These are phyloP conservation scores for Eremobia ochroleuca DNA, from an alignment of 2,888 invertebrate species.

Conservation along the genomic window DNA sequence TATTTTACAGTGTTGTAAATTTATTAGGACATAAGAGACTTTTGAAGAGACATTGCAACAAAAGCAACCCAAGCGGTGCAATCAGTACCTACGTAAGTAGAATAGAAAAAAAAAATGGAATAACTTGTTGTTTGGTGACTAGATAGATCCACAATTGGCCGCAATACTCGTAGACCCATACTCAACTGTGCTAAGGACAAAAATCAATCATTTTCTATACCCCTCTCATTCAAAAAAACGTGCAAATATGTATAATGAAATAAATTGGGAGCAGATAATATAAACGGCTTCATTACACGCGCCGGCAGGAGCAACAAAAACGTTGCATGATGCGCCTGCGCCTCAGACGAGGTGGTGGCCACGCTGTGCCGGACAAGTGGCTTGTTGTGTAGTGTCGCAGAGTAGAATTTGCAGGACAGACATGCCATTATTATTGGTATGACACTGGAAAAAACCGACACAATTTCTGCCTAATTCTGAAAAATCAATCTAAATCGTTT, in stretches of 20 bases:
- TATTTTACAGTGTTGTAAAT: neutral
- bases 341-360: neutral
- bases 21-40: neutral
- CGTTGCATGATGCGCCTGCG: neutral
- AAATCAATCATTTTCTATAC: neutral
- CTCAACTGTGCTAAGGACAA: neutral
- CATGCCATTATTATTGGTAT: neutral
- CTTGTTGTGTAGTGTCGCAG: neutral
- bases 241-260: slow-evolving; percentile 11
- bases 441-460: neutral
- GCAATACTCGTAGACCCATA: neutral
- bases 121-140: neutral
- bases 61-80: slow-evolving; percentile 7
- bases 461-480: neutral
- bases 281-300: slow-evolving; percentile 42
- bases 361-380: neutral
- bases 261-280: slow-evolving; percentile 18
- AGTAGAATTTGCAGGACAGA: slow-evolving; percentile 6
- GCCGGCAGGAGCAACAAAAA: slow-evolving; percentile 23
- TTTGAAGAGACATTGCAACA: neutral
- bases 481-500: neutral
- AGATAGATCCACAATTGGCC: neutral
- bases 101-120: neutral
- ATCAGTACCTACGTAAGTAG: neutral
- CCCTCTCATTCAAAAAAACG: neutral